A percentile compares a stretch with the other conserved stretches of the same genome.
phyloP scores from a whole-genome alignment of 2,113 vertebrate genomes.

The Elanoides forficatus region DNA sequence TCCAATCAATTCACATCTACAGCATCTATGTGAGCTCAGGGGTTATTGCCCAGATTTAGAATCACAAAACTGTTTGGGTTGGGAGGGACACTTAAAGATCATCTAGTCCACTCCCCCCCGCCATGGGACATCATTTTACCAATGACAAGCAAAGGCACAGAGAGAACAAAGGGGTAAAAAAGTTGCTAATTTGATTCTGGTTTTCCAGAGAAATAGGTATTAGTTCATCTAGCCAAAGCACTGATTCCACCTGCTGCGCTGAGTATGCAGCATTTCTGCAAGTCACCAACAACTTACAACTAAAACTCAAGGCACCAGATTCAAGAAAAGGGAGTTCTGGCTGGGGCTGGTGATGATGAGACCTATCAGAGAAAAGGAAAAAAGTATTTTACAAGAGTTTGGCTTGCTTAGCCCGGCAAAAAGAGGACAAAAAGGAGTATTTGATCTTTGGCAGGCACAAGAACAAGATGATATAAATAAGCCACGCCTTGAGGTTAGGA shows the following conservation, averaged over 20 bases:
- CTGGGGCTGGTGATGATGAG: background rate
- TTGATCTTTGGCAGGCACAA: background rate
- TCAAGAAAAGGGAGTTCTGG: background rate
- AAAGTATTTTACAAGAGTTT: background rate
- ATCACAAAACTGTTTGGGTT: background rate
- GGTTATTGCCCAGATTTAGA: background rate
- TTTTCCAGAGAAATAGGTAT: background rate
- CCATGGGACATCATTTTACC: background rate
- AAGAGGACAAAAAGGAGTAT: background rate
- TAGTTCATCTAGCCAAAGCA: background rate
- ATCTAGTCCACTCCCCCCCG: background rate
- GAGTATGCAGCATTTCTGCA: background rate
- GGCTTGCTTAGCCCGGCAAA: background rate
- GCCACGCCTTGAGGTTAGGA: background rate
- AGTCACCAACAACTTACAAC: background rate
- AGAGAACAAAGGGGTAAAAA: background rate
- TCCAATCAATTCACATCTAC: background rate
- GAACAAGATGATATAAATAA: background rate
- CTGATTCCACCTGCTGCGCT: background rate
- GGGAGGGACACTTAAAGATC: background rate
- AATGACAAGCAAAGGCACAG: background rate
- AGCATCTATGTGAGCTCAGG: background rate
- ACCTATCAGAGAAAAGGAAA: background rate
- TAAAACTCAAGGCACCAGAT: background rate
- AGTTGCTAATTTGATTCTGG: background rate